phyloP scores from a whole-genome alignment of 2,888 invertebrate genomes.

The Germaria angustata region DNA sequence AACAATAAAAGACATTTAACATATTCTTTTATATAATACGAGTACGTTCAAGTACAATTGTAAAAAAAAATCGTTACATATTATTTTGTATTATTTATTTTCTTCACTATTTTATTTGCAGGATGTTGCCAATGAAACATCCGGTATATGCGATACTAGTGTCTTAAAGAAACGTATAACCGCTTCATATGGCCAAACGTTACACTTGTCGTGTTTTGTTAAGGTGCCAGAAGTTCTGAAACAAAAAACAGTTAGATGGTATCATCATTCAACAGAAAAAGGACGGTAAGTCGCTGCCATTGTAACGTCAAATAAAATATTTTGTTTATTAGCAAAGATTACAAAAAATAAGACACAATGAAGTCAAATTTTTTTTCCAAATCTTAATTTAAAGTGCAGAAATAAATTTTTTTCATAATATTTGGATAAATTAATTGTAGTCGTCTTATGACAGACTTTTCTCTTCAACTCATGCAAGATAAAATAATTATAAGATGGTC shows the following conservation, averaged over 20 bases:
- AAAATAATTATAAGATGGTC: too few species aligned
- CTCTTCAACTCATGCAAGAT: too few species aligned
- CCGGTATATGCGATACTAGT: slow-evolving; percentile 93
- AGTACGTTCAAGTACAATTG: background rate
- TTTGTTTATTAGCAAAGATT: slow-evolving; percentile 11
- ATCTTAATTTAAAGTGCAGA: too few species aligned
- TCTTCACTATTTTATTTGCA: slow-evolving; percentile 81
- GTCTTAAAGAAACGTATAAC: slow-evolving; percentile 92
- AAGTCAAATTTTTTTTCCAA: too few species aligned
- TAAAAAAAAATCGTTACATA: background rate
- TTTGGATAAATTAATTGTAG: too few species aligned
- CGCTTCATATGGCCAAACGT: slow-evolving; percentile 95
- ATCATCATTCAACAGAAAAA: slow-evolving; percentile 92
- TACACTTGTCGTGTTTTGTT: slow-evolving; percentile 94
- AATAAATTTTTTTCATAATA: too few species aligned
- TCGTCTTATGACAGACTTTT: too few species aligned
- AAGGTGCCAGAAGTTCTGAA: slow-evolving; percentile 92
- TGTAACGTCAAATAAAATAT: slow-evolving; percentile 24
- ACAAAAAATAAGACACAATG: background rate
- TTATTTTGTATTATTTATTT: slow-evolving; percentile 82
- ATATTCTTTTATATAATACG: background rate
- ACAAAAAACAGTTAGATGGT: slow-evolving; percentile 91
- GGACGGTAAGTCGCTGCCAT: slow-evolving; percentile 82
- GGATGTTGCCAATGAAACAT: slow-evolving; percentile 94
- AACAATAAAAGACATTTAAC: background rate